Conservation (phyloP, 2,888 invertebrate genomes). For the Amorpha juglandis region DNA sequence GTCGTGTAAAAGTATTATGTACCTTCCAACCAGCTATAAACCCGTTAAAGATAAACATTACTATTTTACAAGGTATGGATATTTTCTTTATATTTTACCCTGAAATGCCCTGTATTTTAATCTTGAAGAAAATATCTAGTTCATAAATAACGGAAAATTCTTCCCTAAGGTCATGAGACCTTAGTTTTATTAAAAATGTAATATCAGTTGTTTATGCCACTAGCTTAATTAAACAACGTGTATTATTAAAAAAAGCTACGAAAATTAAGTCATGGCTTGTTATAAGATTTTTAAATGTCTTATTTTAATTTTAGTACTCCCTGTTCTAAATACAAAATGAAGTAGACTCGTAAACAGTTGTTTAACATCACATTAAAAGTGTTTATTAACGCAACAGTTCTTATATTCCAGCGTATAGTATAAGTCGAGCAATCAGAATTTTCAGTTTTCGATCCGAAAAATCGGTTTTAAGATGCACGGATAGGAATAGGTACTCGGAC, state of each 20-base stretch:
- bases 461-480: too few species aligned
- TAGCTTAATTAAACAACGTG: conserved; percentile 15
- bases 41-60: too few species aligned
- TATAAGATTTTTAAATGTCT: background rate
- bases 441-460: too few species aligned
- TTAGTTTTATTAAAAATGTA: conserved; percentile 22
- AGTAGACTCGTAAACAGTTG: background rate
- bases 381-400: background rate
- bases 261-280: background rate
- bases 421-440: too few species aligned
- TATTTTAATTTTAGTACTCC: background rate
- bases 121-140: conserved; percentile 16
- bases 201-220: conserved; percentile 13
- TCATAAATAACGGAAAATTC: conserved; percentile 13
- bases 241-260: background rate
- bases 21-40: too few species aligned
- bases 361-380: background rate
- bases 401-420: too few species aligned
- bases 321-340: background rate
- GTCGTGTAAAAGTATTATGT: too few species aligned
- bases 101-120: background rate
- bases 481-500: too few species aligned
- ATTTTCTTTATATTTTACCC: background rate
- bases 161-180: conserved; percentile 11
- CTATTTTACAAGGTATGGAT: background rate